A percentile compares a stretch with the other conserved stretches of the same genome.
Conservation (phyloP, 2,888 invertebrate species). For the Silvanus unidentatus region DNA sequence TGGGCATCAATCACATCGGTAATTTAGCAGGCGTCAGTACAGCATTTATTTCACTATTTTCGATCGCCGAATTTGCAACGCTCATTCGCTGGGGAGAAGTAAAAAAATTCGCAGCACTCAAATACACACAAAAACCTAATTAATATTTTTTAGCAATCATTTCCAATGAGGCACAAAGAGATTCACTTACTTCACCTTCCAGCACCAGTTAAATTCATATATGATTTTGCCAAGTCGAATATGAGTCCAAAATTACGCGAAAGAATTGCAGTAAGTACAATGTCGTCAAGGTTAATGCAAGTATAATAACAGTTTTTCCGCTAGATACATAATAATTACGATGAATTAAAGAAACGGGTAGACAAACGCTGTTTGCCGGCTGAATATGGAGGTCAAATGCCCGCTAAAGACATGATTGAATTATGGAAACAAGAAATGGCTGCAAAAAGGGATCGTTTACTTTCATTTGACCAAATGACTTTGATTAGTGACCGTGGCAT, state of each 20-base stretch:
- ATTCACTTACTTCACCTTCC: conserved; percentile 68
- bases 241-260: conserved; percentile 67
- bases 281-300: neutral
- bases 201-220: conserved; percentile 65
- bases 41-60: conserved; percentile 65
- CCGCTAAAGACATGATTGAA: conserved; percentile 65
- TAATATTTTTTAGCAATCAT: conserved; percentile 57
- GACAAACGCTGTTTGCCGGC: conserved; percentile 62
- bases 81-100: conserved; percentile 72
- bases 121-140: neutral
- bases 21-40: conserved; percentile 59
- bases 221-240: conserved; percentile 65
- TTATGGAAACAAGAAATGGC: conserved; percentile 60
- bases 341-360: conserved; percentile 55
- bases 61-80: conserved; percentile 64
- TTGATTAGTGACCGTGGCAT: conserved; percentile 60
- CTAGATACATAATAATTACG: conserved; percentile 47
- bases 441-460: conserved; percentile 53
- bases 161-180: conserved; percentile 75
- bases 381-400: conserved; percentile 66
- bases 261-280: conserved; percentile 53
- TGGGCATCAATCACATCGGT: conserved; percentile 68
- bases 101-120: conserved; percentile 17
- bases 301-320: conserved; percentile 9
- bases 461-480: conserved; percentile 60